Base-by-base conservation (phyloP, 2,797 vertebrate genomes). In the Pachyuromys duprasi region DNA sequence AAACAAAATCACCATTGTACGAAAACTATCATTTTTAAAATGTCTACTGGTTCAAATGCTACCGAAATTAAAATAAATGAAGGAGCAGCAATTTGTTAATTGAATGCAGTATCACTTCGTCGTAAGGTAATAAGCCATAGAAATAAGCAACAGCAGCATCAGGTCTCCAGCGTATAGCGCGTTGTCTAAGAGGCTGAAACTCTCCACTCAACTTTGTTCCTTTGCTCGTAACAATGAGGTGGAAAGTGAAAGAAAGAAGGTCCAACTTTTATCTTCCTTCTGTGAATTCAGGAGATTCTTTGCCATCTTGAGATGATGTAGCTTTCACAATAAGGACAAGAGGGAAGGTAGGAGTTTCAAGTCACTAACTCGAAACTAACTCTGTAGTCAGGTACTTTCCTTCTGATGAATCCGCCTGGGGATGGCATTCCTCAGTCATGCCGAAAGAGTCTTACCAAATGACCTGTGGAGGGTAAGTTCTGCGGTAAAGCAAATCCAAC, bases 351-450 rank as follows among this genome's bases (percentile, higher is more conserved):
- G 15, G 28, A 88, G n/a, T 80, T 76, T 80, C 31, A 62, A 57
- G n/a, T 3, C 42, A 14, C 33, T 49, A 49, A 49, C 81, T 82
- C 90, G 76, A 49, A 49, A 84, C 42, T 81, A 84, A 65, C 83
- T 74, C 76, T 69, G 24, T 9, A 70, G 8, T 94, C 42, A 81
- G 72, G 90, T 53, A 60, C 69, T 57, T 72, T 74, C 62, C 70
- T 76, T 75, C 93, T 31, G n/a, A 20, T 28, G 31, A 93, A 28
- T 42, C 39, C 82, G 78, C 42, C 55, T 49, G 45, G 39, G 3
- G 74, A 90, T 28, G 87, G 60, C 57, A 13, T 55, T 95, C 95
- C 65, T 55, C 36, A 81, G 45, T 70, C 74, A 94, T 90, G 78
- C 33, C 67, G 15, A 79, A 95, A 82, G 24, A 86, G 13, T 49